Conservation (phyloP, 2,888 invertebrate genomes). For the Drosophila infuscata region DNA sequence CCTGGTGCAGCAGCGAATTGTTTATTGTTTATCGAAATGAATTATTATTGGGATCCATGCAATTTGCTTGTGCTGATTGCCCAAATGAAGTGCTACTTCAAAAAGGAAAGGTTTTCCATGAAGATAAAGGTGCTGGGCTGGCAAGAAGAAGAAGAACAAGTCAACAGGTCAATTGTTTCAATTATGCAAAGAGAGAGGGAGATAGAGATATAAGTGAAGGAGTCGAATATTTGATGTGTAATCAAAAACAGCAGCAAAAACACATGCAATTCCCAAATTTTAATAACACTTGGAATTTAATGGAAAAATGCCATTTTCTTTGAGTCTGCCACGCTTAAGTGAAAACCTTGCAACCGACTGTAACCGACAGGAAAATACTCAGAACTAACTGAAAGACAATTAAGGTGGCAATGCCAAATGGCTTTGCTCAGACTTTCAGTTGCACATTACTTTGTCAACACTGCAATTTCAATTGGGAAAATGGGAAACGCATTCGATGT, state of each 20-base stretch:
- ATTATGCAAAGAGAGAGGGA: neutral
- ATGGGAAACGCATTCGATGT: neutral
- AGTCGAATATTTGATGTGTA: neutral
- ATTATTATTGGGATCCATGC: constrained; percentile 48
- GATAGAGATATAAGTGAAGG: neutral
- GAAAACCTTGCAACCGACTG: neutral
- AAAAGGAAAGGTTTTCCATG: neutral
- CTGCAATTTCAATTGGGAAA: neutral
- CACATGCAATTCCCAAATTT: neutral
- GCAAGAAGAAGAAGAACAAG: neutral
- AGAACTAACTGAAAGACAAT: neutral
- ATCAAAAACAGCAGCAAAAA: neutral
- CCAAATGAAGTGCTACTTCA: constrained; percentile 50
- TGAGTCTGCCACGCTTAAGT: neutral
- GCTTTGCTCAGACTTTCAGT: neutral
- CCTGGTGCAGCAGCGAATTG: constrained; percentile 65
- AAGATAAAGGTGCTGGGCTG: neutral
- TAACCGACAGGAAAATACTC: neutral
- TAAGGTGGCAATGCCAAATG: neutral
- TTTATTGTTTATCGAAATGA: constrained; percentile 75
- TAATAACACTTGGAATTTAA: neutral
- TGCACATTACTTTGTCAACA: neutral
- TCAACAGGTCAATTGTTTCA: neutral
- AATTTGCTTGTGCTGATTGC: constrained; percentile 76
- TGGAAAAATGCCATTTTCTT: neutral